Evolutionary conservation across 2,888 invertebrate species (phyloP).

Genomic region (Brenthis ino): DNA sequence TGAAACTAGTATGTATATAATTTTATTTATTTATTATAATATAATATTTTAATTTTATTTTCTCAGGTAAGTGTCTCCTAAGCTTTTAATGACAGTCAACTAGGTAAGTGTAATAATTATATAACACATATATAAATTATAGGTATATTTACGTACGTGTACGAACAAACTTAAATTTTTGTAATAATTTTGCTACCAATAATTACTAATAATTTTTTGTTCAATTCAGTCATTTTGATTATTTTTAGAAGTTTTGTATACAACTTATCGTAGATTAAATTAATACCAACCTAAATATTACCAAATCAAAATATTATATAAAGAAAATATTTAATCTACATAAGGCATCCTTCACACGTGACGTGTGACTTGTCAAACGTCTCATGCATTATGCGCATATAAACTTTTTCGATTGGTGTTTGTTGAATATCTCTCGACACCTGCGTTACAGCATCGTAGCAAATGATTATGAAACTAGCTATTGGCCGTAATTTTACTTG

Average conservation of each 20-base stretch:
- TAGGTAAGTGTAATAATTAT: not conserved
- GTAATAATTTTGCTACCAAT: no score
- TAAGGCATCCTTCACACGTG: slow-evolving; percentile 32
- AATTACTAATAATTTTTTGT: no score
- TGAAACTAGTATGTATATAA: not conserved
- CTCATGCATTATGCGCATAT: slow-evolving; percentile 61
- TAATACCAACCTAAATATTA: not conserved
- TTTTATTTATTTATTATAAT: not conserved
- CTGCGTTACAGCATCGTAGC: slow-evolving; percentile 13
- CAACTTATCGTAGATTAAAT: not conserved
- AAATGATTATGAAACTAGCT: slow-evolving; percentile 1
- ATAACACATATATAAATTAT: no score
- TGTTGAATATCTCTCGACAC: slow-evolving; percentile 28
- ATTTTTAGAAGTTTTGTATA: no score
- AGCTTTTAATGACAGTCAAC: not conserved
- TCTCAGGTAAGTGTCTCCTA: slow-evolving; percentile 3
- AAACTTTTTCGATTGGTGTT: slow-evolving; percentile 47
- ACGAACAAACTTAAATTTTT: no score
- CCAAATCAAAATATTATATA: not conserved
- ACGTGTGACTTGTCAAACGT: slow-evolving; percentile 37
- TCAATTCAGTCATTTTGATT: no score
- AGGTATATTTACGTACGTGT: no score
- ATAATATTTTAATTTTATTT: not conserved
- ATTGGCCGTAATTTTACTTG: not conserved
- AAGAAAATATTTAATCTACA: slow-evolving; percentile 24